These are phyloP conservation scores for Hirtodrosophila alboralis DNA, from an alignment of 2,888 invertebrate genomes.

Conservation along the genomic window DNA sequence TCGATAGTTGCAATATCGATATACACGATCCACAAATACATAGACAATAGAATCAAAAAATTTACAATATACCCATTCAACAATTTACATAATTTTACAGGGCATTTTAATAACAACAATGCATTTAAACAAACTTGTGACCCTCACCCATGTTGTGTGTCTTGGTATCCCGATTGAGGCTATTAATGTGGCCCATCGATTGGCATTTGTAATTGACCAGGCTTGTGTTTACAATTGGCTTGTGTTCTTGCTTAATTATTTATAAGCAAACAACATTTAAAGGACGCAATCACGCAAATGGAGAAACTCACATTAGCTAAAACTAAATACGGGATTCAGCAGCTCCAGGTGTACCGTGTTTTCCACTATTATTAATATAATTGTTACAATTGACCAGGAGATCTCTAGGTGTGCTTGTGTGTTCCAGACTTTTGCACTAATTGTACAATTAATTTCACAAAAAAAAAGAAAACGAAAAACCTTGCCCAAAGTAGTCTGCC, in stretches of 20 bases:
- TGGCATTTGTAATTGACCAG: slow-evolving; percentile 24
- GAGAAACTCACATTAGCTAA: slow-evolving; percentile 1
- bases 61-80: no score
- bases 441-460: slow-evolving; percentile 56
- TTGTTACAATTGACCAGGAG: slow-evolving; percentile 9
- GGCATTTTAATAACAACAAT: no score
- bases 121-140: neutral
- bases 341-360: slow-evolving; percentile 5
- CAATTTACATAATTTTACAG: no score
- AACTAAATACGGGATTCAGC: slow-evolving; percentile 4
- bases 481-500: slow-evolving; percentile 10
- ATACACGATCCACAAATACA: no score
- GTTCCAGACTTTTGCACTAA: slow-evolving; percentile 20
- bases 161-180: slow-evolving; percentile 3
- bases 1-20: no score
- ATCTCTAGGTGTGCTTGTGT: no score
- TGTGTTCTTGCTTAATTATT: slow-evolving; percentile 44
- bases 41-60: no score
- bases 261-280: slow-evolving; percentile 26
- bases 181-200: slow-evolving; percentile 41
- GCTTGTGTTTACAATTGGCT: slow-evolving; percentile 6
- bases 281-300: slow-evolving; percentile 37
- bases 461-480: no score
- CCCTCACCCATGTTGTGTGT: slow-evolving; percentile 1
- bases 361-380: slow-evolving; percentile 26